Evolutionary conservation across 2,888 invertebrate species (phyloP).

Genomic region (Xestia c-nigrum): DNA sequence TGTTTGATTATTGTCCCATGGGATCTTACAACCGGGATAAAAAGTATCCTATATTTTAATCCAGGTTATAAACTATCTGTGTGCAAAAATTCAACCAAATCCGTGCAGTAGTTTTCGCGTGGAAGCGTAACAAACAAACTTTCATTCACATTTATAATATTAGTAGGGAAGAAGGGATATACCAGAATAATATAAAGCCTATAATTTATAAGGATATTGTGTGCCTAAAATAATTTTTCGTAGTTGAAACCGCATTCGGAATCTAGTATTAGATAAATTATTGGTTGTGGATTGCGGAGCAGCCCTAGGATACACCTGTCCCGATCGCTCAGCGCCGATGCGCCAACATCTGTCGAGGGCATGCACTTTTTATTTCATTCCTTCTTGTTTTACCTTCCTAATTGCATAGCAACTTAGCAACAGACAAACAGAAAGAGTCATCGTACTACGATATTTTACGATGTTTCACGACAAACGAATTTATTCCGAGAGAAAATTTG

Average conservation of each 20-base stretch:
- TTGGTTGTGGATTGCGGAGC: slow-evolving; percentile 63
- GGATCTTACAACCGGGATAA: too few species aligned
- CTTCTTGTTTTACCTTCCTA: slow-evolving; percentile 73
- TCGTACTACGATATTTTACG: slow-evolving; percentile 72
- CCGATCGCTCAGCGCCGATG: slow-evolving; percentile 82
- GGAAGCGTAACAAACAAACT: too few species aligned
- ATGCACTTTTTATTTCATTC: slow-evolving; percentile 80
- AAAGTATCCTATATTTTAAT: too few species aligned
- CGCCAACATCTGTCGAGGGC: slow-evolving; percentile 86
- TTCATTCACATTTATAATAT: too few species aligned
- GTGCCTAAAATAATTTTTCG: neutral
- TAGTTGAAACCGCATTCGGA: neutral
- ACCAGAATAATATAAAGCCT: neutral
- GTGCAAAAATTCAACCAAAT: too few species aligned
- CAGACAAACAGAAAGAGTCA: slow-evolving; percentile 73
- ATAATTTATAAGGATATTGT: neutral
- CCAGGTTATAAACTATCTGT: too few species aligned
- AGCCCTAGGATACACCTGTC: slow-evolving; percentile 87
- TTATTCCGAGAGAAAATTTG: slow-evolving; percentile 49
- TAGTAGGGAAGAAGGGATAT: too few species aligned
- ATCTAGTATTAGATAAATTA: neutral
- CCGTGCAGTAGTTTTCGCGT: too few species aligned
- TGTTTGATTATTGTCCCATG: too few species aligned
- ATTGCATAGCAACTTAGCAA: slow-evolving; percentile 81
- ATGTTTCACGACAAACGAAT: slow-evolving; percentile 55